Conservation (phyloP, 1,140 invertebrate species). For the Cylas formicarius region DNA sequence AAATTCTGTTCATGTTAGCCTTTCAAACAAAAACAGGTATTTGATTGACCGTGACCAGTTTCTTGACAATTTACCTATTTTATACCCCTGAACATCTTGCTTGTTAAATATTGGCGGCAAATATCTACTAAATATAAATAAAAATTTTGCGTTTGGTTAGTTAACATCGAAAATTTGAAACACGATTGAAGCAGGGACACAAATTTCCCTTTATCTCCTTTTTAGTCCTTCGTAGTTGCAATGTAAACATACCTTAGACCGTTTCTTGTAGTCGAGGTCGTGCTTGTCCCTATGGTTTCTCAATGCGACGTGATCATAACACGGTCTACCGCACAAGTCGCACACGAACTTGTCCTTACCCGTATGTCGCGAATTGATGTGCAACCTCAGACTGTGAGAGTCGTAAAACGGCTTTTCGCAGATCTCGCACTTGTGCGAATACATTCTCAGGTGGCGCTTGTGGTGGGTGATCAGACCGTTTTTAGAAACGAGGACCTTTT, state of each 20-base stretch:
- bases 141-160: too few species aligned
- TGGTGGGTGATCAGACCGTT: constrained; percentile 58
- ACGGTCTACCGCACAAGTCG: constrained; percentile 27
- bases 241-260: too few species aligned
- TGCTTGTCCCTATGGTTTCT: constrained; percentile 32
- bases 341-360: constrained; percentile 31
- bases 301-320: constrained; percentile 29
- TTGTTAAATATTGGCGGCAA: too few species aligned
- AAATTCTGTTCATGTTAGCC: too few species aligned
- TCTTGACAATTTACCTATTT: too few species aligned
- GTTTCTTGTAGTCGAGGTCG: constrained; percentile 43
- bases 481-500: constrained; percentile 59
- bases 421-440: constrained; percentile 23
- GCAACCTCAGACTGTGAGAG: constrained; percentile 16
- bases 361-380: constrained; percentile 27
- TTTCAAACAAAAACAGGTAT: too few species aligned
- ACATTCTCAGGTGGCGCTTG: constrained; percentile 51
- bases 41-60: too few species aligned
- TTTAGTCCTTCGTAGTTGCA: constrained; percentile 38
- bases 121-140: too few species aligned
- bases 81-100: too few species aligned
- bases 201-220: constrained; percentile 41
- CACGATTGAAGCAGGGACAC: constrained; percentile 40
- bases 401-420: constrained; percentile 32
- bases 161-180: constrained; percentile 42